Base-by-base conservation (phyloP, 2,888 invertebrate species). In the Pandemis corylana region DNA sequence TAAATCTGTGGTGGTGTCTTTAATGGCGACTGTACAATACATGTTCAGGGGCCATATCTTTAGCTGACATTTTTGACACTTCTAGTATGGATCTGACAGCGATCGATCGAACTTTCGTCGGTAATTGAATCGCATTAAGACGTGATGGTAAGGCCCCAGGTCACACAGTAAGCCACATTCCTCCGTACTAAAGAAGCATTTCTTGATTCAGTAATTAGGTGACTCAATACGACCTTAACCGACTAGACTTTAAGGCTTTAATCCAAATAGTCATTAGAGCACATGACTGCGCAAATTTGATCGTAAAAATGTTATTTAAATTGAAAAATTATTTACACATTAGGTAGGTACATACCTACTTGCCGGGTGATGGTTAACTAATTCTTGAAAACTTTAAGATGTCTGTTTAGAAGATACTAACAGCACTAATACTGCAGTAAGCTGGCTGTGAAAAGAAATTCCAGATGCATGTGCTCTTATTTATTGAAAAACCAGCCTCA, bases 221-320 rank as follows among this genome's bases (percentile, higher is more conserved):
- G 56, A 68, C 46, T 42, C n/a, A 73, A 68, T 65, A 7, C 5
- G 64, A 69, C 73, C 68, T 73, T 69, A 65, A 65, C 73, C 73
- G 73, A 65, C 7, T 73, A 63, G 64, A 12, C 49, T 65, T 46
- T 46, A 42, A 64, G 68, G 56, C 49, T 68, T 42, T 20, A 44
- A 68, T 42, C 68, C 61, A 62, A 65, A 65, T 59, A 69, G 49
- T 69, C 73, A 73, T 73, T 73, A 73, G 44, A 41, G 42, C 28
- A 68, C 72, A 36, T 65, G 73, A 73, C 68, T 65, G 68, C 13
- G 63, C 68, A 28, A 73, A 49, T 69, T 59, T 41, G 59, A 59
- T 64, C 68, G 46, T 42, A 42, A 61, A 73, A 69, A 59, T 65
- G 41, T 59, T 15, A 64, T 68, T 59, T 3, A 13, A 56, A 73